Evolutionary conservation across 1,140 invertebrate genomes (phyloP), one percentile per base, ranked within the genome.

Genomic region (Drosophila chauvacae): DNA sequence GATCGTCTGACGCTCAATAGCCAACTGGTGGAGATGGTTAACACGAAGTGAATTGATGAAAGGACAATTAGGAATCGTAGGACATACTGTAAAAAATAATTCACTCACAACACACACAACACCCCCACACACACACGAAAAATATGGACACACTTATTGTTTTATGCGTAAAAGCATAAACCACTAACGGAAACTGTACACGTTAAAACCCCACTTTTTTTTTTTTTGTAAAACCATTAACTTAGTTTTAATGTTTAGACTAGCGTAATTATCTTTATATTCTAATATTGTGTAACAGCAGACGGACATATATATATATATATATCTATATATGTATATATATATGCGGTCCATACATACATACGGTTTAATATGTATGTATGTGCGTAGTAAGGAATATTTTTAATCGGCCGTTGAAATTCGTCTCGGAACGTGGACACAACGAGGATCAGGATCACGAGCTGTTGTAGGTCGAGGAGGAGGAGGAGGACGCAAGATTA

Each of bases 191-290:
- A 35, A 50, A 65, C 23, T 44, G 18, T 44, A 69, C 20, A 50
- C 7, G 37, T 65, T 81, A 33, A 14, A 33, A 14, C 11, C 6
- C 10, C 11, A 1, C 7, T 2, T 23, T 23, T 87, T 87, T 88
- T 87, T 87, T 87, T 87, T 88, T 70, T 82, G 64, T 59, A 78
- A 58, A 74, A 81, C 63, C 64, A 84, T 90, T 84, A 84, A 83
- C 82, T 65, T 78, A 90, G 87, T 87, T 81, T 39, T 88, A 88
- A 90, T 63, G 73, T 69, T 74, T 88, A 83, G 61, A 77, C 69
- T 87, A 87, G 83, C 77, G 61, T 87, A 88, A 88, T 84, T 77
- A 62, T 51, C 37, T 14, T 64, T 50, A 50, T 53, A 37, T 55
- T 33, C 28, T 51, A 37, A 66, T 53, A 66, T 66, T 23, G 23